Evolutionary conservation across 2,888 invertebrate species (phyloP), one percentile per base, ranked within the genome.

Genomic region (Drosophila flavopinicola): DNA sequence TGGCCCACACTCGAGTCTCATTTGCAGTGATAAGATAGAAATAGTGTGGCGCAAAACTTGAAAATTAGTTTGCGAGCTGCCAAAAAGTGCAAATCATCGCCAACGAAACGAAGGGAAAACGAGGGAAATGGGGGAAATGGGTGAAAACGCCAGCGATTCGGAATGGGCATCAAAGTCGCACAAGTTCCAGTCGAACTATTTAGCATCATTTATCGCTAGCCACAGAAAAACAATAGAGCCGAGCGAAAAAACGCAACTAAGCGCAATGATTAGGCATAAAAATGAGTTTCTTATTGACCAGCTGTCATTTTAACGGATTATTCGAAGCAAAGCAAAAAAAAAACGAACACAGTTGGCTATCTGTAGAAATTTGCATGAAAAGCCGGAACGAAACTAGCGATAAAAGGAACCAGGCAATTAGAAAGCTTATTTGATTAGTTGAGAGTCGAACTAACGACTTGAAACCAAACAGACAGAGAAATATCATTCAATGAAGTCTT

Each of bases 201-300:
- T 87, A 85, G 75, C 84, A 75, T 45, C 61, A 70, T 79, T 87
- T 87, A 87, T 66, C 66, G 63, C 47, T 54, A 52, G 75, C 45
- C 47, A 29, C 57, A 52, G 48, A 66, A 58, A 66, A 58, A 69
- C 65, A 45, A 37, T 20, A 37, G 30, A 48, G 7, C 30, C 17
- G 20, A 11, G 11, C 24, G 39, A 23, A 11, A 59, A 10, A 41
- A 29, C 7, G 17, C 30, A 25, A 42, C 42, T 17, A 42, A 32
- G 30, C 32, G 32, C 44, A 52, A 42, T 64, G 67, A 66, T 47
- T 41, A 11, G 29, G 45, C 76, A 57, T 7, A 51, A 49, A 13
- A 2, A 17, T 6, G 10, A 23, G 33, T 9, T 38, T 24, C 23
- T 9, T 32, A 25, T 42, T 51, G 20, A 48, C 38, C 48, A 27